A percentile compares a stretch with the other conserved stretches of the same genome.
phyloP scores from a whole-genome alignment of 2,888 invertebrate species.

The Melinaea marsaeus region DNA sequence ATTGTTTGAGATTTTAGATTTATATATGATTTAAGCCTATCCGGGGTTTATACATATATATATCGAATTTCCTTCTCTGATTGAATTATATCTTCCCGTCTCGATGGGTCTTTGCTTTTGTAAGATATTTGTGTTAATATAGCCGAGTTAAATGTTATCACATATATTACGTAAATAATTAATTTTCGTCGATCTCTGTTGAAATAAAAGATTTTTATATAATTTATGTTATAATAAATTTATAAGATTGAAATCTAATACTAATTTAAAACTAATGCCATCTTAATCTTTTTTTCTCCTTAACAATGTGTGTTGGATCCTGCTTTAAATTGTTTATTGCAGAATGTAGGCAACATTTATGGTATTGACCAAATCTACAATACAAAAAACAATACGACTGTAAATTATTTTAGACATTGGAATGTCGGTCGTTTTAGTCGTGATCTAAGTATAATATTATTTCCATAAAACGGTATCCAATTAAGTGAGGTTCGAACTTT shows the following conservation, averaged over 20 bases:
- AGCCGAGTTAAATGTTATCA: slow-evolving; percentile 20
- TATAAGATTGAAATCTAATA: not conserved
- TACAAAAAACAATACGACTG: slow-evolving; percentile 31
- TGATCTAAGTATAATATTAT: slow-evolving; percentile 35
- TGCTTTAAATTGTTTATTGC: slow-evolving; percentile 20
- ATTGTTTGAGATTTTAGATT: slow-evolving; percentile 33
- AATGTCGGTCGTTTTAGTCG: slow-evolving; percentile 34
- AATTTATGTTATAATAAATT: too few relatives aligned
- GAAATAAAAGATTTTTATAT: too few relatives aligned
- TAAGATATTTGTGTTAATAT: slow-evolving; percentile 50
- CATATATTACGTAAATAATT: too few relatives aligned
- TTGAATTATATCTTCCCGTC: slow-evolving; percentile 68
- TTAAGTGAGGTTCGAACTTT: slow-evolving; percentile 32
- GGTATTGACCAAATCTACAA: slow-evolving; percentile 22
- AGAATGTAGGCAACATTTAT: slow-evolving; percentile 32
- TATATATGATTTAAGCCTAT: slow-evolving; percentile 35
- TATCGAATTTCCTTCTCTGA: slow-evolving; percentile 60
- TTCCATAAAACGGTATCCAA: slow-evolving; percentile 37
- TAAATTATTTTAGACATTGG: slow-evolving; percentile 32
- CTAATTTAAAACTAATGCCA: not conserved
- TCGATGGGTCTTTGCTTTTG: slow-evolving; percentile 53
- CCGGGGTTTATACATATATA: slow-evolving; percentile 60
- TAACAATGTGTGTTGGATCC: slow-evolving; percentile 16
- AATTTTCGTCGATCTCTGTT: too few relatives aligned
- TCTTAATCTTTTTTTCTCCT: slow-evolving; percentile 11